A percentile compares a stretch with the other conserved stretches of the same genome.
These are phyloP conservation scores for Tipula vernalis DNA, from an alignment of 2,888 invertebrate genomes.

Conservation along the genomic window DNA sequence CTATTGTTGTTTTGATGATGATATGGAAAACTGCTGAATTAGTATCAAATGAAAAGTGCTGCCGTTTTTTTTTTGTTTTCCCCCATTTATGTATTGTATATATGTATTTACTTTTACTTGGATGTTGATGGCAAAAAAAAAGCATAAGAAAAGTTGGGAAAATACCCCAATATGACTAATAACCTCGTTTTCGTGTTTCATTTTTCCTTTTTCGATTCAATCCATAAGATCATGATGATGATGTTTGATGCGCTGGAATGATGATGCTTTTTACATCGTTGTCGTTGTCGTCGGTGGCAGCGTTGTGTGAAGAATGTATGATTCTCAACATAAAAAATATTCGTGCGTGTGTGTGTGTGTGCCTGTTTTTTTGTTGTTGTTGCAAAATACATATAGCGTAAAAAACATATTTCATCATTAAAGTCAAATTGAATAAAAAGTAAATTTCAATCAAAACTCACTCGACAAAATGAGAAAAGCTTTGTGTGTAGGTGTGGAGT, in stretches of 20 bases:
- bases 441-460: not conserved
- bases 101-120: not conserved
- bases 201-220: not conserved
- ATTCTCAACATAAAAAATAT: not conserved
- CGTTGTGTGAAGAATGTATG: not conserved
- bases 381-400: not conserved
- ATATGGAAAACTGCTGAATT: not conserved
- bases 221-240: not conserved
- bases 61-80: not conserved
- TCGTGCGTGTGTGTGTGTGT: not conserved
- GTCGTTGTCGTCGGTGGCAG: not conserved
- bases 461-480: not conserved
- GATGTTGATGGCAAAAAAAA: not conserved
- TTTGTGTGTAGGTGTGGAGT: not conserved
- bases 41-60: conserved; percentile 4
- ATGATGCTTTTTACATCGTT: not conserved
- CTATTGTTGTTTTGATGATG: not conserved
- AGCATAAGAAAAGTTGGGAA: not conserved
- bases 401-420: not conserved
- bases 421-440: not conserved
- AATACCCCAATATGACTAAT: not conserved
- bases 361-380: not conserved
- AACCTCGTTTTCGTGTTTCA: not conserved
- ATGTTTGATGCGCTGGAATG: not conserved
- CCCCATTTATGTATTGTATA: too few relatives aligned